Evolutionary conservation across 2,113 vertebrate species (phyloP).

Genomic region (human): DNA sequence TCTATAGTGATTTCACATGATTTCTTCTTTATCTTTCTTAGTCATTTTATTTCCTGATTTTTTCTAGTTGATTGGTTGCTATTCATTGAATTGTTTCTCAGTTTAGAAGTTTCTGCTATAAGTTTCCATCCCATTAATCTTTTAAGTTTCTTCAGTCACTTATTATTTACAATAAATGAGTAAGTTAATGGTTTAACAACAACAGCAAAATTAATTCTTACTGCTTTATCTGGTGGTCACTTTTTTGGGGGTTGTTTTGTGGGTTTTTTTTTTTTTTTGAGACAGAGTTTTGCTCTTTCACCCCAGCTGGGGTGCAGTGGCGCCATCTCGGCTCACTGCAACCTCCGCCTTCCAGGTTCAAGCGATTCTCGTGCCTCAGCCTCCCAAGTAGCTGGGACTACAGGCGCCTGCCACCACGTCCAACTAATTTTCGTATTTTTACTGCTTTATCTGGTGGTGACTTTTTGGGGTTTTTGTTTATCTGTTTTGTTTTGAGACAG

Average conservation of each 20-base stretch:
- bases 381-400: too few species aligned
- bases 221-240: neutral
- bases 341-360: too few species aligned
- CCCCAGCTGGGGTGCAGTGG: too few species aligned
- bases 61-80: neutral
- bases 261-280: too few species aligned
- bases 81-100: neutral
- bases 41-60: neutral
- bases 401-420: too few species aligned
- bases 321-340: too few species aligned
- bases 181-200: neutral
- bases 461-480: neutral
- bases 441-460: neutral
- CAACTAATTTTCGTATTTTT: neutral
- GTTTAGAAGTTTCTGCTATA: neutral
- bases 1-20: neutral
- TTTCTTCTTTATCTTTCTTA: neutral
- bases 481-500: too few species aligned
- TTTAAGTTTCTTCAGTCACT: neutral
- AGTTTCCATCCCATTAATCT: neutral
- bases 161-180: neutral
- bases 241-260: too few species aligned
- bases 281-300: too few species aligned
- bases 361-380: too few species aligned
- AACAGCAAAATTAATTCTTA: neutral